A percentile compares a stretch with the other conserved stretches of the same genome.
phyloP scores from a whole-genome alignment of 2,113 vertebrate genomes.

The Bolborhynchus lineola region DNA sequence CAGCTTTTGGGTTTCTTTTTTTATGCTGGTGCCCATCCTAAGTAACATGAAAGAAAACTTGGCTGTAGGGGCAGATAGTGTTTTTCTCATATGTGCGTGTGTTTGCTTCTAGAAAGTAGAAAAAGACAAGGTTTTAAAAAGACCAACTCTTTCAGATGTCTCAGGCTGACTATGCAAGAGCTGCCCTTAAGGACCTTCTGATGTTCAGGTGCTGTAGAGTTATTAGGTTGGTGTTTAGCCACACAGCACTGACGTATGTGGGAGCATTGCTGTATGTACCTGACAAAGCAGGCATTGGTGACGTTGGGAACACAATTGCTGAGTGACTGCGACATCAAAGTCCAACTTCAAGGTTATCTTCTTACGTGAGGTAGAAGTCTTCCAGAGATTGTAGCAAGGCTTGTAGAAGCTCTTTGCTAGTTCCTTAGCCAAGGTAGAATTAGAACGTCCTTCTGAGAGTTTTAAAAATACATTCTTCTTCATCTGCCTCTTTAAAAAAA shows the following conservation, averaged over 20 bases:
- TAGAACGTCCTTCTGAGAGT: background rate
- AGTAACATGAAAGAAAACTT: background rate
- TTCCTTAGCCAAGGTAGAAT: background rate
- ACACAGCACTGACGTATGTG: background rate
- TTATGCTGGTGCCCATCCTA: background rate
- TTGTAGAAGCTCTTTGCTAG: background rate
- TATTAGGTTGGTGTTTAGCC: background rate
- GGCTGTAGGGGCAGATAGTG: background rate
- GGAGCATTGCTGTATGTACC: background rate
- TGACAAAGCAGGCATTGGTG: background rate
- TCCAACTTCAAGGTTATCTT: background rate
- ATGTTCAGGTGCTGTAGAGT: background rate
- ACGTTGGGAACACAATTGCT: background rate
- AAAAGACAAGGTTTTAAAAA: background rate
- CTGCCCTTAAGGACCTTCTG: background rate
- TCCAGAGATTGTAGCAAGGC: background rate
- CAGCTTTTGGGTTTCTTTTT: background rate
- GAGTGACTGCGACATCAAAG: background rate
- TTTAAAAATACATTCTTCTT: background rate
- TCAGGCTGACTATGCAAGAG: background rate
- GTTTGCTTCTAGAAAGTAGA: background rate
- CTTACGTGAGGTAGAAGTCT: background rate
- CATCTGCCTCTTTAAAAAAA: background rate
- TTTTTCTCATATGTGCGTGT: background rate
- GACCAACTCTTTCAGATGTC: background rate